A percentile compares a stretch with the other conserved stretches of the same genome.
phyloP scores from a whole-genome alignment of 1,140 invertebrate genomes.

The Drosophila orosa region DNA sequence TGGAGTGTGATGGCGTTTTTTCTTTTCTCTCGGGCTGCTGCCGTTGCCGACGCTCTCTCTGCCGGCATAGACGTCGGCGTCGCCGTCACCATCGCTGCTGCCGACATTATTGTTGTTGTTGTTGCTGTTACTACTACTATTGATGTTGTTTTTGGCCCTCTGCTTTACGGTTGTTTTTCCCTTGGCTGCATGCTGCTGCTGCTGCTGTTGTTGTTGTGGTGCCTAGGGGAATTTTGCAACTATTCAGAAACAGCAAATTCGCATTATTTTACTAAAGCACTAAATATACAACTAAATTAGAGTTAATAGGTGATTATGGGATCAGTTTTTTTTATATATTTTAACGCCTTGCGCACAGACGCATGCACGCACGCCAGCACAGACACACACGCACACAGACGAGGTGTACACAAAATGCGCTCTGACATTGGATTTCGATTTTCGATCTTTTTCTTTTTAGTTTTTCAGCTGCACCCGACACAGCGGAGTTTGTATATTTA shows the following conservation, averaged over 20 bases:
- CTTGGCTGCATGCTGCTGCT: slow-evolving; percentile 15
- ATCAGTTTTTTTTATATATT: slow-evolving; percentile 23
- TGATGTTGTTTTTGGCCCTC: slow-evolving; percentile 41
- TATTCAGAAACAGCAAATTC: slow-evolving; percentile 84
- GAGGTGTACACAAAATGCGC: slow-evolving; percentile 59
- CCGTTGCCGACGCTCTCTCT: slow-evolving; percentile 19
- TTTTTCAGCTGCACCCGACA: slow-evolving; percentile 14
- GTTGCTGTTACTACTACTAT: slow-evolving; percentile 12
- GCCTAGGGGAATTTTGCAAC: slow-evolving; percentile 83
- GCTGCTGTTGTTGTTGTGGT: slow-evolving; percentile 53
- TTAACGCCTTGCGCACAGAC: slow-evolving; percentile 23
- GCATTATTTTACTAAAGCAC: slow-evolving; percentile 81
- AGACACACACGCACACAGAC: slow-evolving; percentile 29
- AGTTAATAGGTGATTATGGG: background rate
- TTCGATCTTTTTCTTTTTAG: slow-evolving; percentile 17
- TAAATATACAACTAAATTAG: slow-evolving; percentile 61
- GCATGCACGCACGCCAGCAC: slow-evolving; percentile 10
- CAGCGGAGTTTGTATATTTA: slow-evolving; percentile 61
- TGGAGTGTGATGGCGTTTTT: slow-evolving; percentile 23
- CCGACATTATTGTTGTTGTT: slow-evolving; percentile 24
- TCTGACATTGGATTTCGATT: slow-evolving; percentile 33
- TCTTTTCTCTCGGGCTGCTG: slow-evolving; percentile 17
- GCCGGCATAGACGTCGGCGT: slow-evolving; percentile 35
- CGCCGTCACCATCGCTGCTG: slow-evolving; percentile 31
- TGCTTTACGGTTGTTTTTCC: slow-evolving; percentile 34